These are phyloP conservation scores for Cyprinodon variegatus DNA, from an alignment of 2,113 vertebrate genomes.

Conservation along the genomic window DNA sequence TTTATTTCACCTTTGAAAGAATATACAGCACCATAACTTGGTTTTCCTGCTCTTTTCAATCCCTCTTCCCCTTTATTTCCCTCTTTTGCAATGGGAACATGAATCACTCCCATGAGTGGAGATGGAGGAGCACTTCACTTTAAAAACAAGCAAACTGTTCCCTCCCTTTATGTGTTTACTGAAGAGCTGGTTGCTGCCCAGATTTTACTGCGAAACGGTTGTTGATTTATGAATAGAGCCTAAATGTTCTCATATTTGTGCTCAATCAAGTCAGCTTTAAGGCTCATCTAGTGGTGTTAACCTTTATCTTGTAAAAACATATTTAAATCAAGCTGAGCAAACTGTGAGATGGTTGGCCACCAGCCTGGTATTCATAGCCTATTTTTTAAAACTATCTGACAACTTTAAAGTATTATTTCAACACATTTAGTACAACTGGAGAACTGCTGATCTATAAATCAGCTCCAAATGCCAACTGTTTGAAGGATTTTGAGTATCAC, in stretches of 20 bases:
- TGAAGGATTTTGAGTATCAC: not conserved
- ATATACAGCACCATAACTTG: not conserved
- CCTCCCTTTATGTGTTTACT: constrained; percentile 37
- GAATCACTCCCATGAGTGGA: constrained; percentile 52
- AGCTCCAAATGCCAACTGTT: constrained; percentile 3
- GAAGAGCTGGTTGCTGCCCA: constrained; percentile 21
- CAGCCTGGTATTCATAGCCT: not conserved
- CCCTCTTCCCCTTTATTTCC: constrained; percentile 9
- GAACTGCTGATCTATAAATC: constrained; percentile 15
- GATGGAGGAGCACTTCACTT: constrained; percentile 48
- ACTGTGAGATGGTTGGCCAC: not conserved
- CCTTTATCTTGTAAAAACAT: constrained; percentile 19
- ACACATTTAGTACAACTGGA: constrained; percentile 15
- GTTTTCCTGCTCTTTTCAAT: constrained; percentile 4
- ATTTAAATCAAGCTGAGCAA: constrained; percentile 30
- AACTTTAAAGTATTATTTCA: not conserved
- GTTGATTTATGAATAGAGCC: constrained; percentile 24
- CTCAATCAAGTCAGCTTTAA: constrained; percentile 14
- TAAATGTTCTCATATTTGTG: constrained; percentile 3
- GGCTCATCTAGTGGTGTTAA: constrained; percentile 2
- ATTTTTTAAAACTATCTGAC: not conserved
- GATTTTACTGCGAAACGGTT: constrained; percentile 27
- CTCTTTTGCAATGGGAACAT: constrained; percentile 28
- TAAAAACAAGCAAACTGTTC: constrained; percentile 48
- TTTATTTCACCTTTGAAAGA: constrained; percentile 5